Evolutionary conservation across 2,113 vertebrate species (phyloP), one percentile per base, ranked within the genome.

Genomic region (Lipophrys pholis): DNA sequence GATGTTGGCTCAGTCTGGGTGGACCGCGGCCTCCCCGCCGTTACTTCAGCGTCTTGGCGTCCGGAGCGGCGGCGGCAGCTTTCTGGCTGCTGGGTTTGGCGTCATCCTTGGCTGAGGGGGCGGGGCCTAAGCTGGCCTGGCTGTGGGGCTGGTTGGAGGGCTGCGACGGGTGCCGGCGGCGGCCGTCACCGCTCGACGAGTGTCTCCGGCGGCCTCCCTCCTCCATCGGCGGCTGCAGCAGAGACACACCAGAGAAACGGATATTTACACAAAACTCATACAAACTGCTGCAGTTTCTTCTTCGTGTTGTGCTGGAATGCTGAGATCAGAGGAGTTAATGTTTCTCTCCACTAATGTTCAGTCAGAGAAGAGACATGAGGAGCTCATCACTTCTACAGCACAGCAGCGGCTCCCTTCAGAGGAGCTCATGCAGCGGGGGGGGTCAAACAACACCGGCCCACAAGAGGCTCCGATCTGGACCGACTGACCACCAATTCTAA

Each of bases 191-290:
- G 0, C 92, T 93, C 2, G 94, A 93, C 0, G 95, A 87, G 83
- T 97, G 96, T 81, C 97, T 94, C 75, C 96, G 95, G 81, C 96
- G 95, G 62, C 94, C 93, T 71, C 97, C 95, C 66, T 99, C 98
- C 89, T 99, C 96, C 92, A 98, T 97, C 10, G 97, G 98, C 8
- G 98, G 98, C 98, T 99, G 92, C 0, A 94, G 93, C 63, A 43
- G 35, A 71, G 0, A 43, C 11, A 0, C 15, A 12, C 1, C 11
- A 53, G 14, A 15, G 38, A 10, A 15, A 36, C 11, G 6, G 1
- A 48, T 1, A 6, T 1, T 46, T 11, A 46, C 43, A 30, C 21
- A 30, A 2, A 30, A 30, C 2, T 30, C 21, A 30, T 30, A 30
- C 4, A 4, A 4, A 30, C 21, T 4, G 2, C 2, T 30, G 21